phyloP scores from a whole-genome alignment of 2,113 vertebrate genomes.

The Chaetops frenatus region DNA sequence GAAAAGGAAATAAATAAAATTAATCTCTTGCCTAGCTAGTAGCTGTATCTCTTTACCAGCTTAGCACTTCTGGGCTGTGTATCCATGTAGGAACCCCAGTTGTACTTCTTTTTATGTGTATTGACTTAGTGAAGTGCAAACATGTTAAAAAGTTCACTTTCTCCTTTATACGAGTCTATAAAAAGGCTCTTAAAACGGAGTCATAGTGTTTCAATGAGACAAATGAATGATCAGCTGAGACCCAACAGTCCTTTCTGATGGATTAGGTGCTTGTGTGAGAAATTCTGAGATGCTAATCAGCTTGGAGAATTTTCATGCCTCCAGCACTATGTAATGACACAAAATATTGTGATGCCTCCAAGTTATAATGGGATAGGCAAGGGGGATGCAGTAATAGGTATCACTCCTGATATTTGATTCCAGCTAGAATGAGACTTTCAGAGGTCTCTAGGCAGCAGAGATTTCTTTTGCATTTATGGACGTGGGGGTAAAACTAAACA shows the following conservation, averaged over 20 bases:
- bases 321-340: neutral
- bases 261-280: conserved; percentile 38
- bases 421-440: neutral
- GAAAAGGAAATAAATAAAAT: neutral
- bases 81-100: conserved; percentile 51
- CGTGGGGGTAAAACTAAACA: conserved; percentile 13
- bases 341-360: neutral
- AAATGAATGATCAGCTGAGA: conserved; percentile 52
- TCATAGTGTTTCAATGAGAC: conserved; percentile 73
- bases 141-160: conserved; percentile 77
- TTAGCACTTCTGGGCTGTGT: conserved; percentile 33
- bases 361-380: neutral
- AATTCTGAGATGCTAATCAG: conserved; percentile 24
- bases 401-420: neutral
- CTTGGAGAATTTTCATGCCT: neutral
- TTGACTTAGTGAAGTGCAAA: conserved; percentile 76
- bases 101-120: conserved; percentile 66
- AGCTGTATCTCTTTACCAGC: conserved; percentile 25
- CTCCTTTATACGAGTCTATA: conserved; percentile 80
- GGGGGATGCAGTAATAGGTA: neutral
- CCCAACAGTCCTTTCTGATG: neutral
- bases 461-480: conserved; percentile 4
- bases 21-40: neutral
- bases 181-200: conserved; percentile 79
- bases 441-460: conserved; percentile 2